Evolutionary conservation across 2,888 invertebrate species (phyloP).

Genomic region (Pandemis cinnamomeana): DNA sequence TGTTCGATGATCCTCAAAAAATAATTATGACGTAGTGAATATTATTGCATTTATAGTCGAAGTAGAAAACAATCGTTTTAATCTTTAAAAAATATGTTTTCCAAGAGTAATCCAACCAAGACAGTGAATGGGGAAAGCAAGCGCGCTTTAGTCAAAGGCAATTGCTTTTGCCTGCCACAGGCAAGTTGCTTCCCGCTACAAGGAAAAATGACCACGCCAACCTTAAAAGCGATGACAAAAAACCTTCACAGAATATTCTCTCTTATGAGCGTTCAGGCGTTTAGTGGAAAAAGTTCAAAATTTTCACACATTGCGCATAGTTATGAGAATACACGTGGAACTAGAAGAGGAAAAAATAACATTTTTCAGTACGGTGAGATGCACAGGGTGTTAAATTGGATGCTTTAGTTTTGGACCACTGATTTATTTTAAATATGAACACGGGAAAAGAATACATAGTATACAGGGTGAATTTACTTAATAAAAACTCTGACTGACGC

Average conservation of each 20-base stretch:
- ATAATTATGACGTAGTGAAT: neutral
- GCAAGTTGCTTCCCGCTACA: conserved; percentile 36
- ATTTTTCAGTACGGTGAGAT: neutral
- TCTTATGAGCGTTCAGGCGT: conserved; percentile 40
- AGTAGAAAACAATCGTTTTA: neutral
- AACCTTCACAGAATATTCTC: conserved; percentile 50
- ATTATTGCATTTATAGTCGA: too few species aligned
- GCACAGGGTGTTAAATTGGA: too few species aligned
- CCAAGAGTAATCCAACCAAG: neutral
- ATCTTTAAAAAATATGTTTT: neutral
- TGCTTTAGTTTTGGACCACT: neutral
- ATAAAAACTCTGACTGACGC: too few species aligned
- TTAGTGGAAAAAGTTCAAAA: conserved; percentile 9
- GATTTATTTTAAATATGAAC: neutral
- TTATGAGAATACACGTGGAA: neutral
- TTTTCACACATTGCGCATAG: neutral
- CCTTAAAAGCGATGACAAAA: conserved; percentile 53
- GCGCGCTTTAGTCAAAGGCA: conserved; percentile 12
- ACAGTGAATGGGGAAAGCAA: neutral
- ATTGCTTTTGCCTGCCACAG: conserved; percentile 3
- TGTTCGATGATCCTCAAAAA: too few species aligned
- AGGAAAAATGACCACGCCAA: conserved; percentile 52
- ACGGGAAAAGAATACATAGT: too few species aligned
- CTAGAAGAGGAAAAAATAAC: neutral
- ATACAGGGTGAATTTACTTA: too few species aligned